Base-by-base conservation (phyloP, 2,888 invertebrate genomes). In the Fragum whitleyi region DNA sequence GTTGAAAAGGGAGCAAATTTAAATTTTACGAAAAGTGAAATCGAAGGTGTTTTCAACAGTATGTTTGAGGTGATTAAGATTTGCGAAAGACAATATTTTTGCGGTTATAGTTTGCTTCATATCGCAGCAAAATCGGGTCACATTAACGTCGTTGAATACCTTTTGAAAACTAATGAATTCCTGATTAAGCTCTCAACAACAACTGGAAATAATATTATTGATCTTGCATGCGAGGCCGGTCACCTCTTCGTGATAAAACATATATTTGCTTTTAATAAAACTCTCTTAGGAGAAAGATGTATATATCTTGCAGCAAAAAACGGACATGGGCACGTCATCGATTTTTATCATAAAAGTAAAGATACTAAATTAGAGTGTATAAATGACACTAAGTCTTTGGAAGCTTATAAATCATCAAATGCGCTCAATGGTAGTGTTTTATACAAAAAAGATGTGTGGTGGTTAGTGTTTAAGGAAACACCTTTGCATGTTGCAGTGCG, bases 191-290 rank as follows among this genome's bases (percentile, higher is more conserved):
- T 47, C 23, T 55, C 26, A 67, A 71, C 57, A 32, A 36, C 26
- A 14, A 1, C 55, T 1, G 75, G 79, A 11, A 23, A 68, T 26
- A 29, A 39, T 59, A 59, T 68, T 21, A 59, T 67, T 36, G 67
- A 75, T 32, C 47, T 76, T 36, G 79, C 79, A 11, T 79, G 79
- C 53, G 79, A 72, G 57, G 67, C 51, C 61, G 79, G 79, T 3
- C 28, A 68, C 39, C n/a, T 68, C 9, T 14, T 57, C 7, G 32
- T 79, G 16, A 19, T 79, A 9, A 36, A 61, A 16, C 14, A 1
- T 2, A 19, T 57, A 32, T 21, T 59, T 26, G 26, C 26, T 1
- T 16, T 28, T 6, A 62, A 73, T 7, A 42, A 6, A 28, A 42
- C 7, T n/a, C 9, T 62, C 3, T 14, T 29, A 28, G 61, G 42